Evolutionary conservation across 2,113 vertebrate species (phyloP).

Genomic region (Lethenteron reissneri): DNA sequence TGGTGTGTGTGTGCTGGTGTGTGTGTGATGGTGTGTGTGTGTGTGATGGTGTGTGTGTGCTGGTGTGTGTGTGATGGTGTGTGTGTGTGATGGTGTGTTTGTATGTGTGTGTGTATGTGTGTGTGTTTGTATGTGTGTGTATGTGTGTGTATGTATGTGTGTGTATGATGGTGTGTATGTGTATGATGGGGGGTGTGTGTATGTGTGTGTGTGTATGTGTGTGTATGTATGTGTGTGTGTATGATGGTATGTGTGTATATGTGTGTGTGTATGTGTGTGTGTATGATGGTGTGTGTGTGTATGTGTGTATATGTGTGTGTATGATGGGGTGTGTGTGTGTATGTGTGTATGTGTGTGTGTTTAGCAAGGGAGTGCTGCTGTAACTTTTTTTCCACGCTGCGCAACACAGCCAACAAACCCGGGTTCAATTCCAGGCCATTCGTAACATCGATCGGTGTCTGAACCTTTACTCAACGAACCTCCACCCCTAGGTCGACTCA

Average conservation of each 20-base stretch:
- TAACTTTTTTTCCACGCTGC: too few species aligned
- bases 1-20: neutral
- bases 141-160: neutral
- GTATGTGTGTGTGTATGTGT: conserved; percentile 1
- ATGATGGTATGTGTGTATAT: neutral
- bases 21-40: neutral
- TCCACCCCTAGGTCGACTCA: too few species aligned
- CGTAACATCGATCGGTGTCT: too few species aligned
- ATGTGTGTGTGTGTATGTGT: neutral
- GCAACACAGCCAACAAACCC: too few species aligned
- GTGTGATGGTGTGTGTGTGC: neutral
- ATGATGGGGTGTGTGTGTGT: neutral
- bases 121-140: neutral
- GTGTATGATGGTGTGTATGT: neutral
- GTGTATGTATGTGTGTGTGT: conserved; percentile 1
- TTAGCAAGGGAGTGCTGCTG: too few species aligned
- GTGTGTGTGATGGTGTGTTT: neutral
- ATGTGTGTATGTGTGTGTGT: neutral
- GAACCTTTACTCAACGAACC: too few species aligned
- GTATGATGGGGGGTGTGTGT: neutral
- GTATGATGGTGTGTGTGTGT: neutral
- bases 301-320: neutral
- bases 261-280: neutral
- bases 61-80: neutral
- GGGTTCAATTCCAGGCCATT: too few species aligned